Percentiles rank a stretch among this genome's conserved stretches.
phyloP scores from a whole-genome alignment of 1,140 invertebrate genomes.

The Heliothis virescens region DNA sequence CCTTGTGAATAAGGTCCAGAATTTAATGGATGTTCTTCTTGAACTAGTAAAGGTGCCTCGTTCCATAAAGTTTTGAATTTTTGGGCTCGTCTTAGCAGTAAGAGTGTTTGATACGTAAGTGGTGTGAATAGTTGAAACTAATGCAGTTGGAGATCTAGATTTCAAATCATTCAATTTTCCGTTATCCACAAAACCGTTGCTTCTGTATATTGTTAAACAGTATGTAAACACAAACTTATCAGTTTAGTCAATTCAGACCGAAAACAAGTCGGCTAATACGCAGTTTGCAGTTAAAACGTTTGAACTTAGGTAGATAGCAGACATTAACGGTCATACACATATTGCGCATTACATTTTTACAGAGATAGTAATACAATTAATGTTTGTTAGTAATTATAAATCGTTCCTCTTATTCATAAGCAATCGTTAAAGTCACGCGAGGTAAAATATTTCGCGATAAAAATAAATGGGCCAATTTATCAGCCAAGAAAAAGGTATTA shows the following conservation, averaged over 20 bases:
- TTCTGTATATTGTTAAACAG: slow-evolving; percentile 14
- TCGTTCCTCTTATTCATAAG: background rate
- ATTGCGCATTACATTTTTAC: background rate
- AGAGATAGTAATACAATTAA: slow-evolving; percentile 35
- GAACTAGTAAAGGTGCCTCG: slow-evolving; percentile 22
- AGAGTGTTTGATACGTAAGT: no score
- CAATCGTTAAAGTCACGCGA: slow-evolving; percentile 29
- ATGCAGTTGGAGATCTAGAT: no score
- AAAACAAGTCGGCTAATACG: slow-evolving; percentile 30
- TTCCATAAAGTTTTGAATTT: slow-evolving; percentile 19
- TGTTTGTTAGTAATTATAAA: slow-evolving; percentile 23
- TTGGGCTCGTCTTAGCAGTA: background rate
- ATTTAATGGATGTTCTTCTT: background rate
- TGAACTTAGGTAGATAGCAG: slow-evolving; percentile 37
- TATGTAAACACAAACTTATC: background rate
- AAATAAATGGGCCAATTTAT: slow-evolving; percentile 8
- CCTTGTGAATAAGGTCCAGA: slow-evolving; percentile 38
- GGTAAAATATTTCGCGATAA: background rate
- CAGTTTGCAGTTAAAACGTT: slow-evolving; percentile 22
- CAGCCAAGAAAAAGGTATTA: background rate
- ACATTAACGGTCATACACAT: slow-evolving; percentile 4
- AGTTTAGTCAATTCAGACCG: background rate
- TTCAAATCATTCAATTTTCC: no score
- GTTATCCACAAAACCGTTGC: no score
- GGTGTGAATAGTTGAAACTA: no score